Evolutionary conservation across 2,113 vertebrate species (phyloP), one percentile per base, ranked within the genome.

Genomic region (Tichodroma muraria): DNA sequence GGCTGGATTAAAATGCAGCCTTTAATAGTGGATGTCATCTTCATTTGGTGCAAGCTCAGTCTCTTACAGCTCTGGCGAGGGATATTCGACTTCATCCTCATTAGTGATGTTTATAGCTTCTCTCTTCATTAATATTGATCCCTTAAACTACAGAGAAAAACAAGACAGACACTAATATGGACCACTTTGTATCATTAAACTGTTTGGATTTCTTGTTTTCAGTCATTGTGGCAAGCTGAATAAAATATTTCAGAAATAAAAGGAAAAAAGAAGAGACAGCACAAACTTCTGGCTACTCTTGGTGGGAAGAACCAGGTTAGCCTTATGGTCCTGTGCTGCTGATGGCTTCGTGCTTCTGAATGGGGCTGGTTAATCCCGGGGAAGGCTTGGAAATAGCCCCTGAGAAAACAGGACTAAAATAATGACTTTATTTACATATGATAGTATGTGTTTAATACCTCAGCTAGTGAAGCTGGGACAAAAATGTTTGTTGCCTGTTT

Each of bases 71-170:
- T 81, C 61, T 96, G 54, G 78, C 88, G 81, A 56, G 64, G 87
- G 94, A 94, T 95, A 95, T 95, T 92, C 60, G 47, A 94, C 96
- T 97, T 97, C 88, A 94, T 97, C 93, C 96, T 97, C 97, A 97
- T 97, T 97, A 97, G 89, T 89, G 91, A 92, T 95, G 96, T 97
- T 98, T 97, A 96, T 97, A 96, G 94, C 91, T 96, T 96, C 89
- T 95, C 92, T 98, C 95, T 97, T 97, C 97, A 98, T 98, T 97
- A 97, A 97, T 96, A 97, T 97, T 96, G 97, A 97, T 97, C 95
- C 81, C 77, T 95, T 95, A 96, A 97, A 96, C 95, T 95, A 95
- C 92, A 80, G 94, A 60, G 87, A 78, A 96, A 96, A 96, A 95
- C 92, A 96, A 96, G 96, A 92, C 90, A 96, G 89, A 93, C 96